Evolutionary conservation across 2,113 vertebrate genomes (phyloP).

Genomic region (Apus apus): DNA sequence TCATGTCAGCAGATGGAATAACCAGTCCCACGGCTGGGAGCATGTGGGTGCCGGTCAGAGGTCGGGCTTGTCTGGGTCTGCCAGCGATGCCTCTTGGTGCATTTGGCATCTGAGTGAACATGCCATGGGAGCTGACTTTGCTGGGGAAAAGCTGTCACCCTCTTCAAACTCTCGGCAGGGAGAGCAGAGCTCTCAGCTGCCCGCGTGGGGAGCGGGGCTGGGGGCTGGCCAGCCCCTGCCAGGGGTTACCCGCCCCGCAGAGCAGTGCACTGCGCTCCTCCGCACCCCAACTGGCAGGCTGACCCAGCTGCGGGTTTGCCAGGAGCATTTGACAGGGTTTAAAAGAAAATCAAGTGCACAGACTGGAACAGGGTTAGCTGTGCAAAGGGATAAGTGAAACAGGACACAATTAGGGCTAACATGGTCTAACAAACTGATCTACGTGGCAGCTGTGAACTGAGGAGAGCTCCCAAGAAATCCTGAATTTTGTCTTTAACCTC

Average conservation of each 20-base stretch:
- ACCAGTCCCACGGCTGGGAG: rapidly evolving
- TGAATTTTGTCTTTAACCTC: not conserved
- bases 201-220: rapidly evolving
- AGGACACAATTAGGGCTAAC: not conserved
- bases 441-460: not conserved
- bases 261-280: not conserved
- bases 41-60: rapidly evolving
- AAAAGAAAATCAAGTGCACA: not conserved
- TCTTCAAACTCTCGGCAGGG: not conserved
- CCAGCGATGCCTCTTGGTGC: rapidly evolving
- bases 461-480: not conserved
- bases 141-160: not conserved
- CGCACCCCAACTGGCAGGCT: not conserved
- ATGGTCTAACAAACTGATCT: not conserved
- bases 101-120: not conserved
- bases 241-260: rapidly evolving
- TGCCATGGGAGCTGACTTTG: not conserved
- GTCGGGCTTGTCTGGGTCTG: not conserved
- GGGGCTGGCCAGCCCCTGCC: not conserved
- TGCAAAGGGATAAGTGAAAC: not conserved
- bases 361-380: not conserved
- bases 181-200: not conserved
- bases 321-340: not conserved
- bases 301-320: not conserved
- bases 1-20: not conserved